These are phyloP conservation scores for Eospalax fontanierii DNA, from an alignment of 2,797 vertebrate species.

Conservation along the genomic window DNA sequence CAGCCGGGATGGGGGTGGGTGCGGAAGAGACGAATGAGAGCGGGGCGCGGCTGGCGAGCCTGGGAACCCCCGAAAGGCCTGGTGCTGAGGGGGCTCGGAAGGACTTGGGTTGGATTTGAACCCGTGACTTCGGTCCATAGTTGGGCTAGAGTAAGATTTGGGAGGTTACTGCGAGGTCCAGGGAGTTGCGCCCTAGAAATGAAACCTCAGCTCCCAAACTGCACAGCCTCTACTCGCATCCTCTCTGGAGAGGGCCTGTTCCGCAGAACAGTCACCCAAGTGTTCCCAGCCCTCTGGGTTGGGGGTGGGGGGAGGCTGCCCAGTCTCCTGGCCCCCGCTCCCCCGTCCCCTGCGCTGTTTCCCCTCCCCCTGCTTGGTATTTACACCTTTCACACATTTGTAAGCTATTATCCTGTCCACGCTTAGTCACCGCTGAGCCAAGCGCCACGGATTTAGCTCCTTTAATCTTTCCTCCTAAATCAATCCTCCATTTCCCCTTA, in stretches of 20 bases:
- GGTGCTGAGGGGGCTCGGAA: neutral
- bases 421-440: conserved; percentile 88
- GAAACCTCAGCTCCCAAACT: neutral
- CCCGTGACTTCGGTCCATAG: conserved; percentile 26
- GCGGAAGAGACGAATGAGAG: neutral
- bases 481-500: conserved; percentile 88
- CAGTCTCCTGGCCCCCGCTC: neutral
- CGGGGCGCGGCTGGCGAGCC: neutral
- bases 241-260: neutral
- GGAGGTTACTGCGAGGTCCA: neutral
- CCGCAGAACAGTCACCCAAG: neutral
- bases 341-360: neutral
- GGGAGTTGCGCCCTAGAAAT: neutral
- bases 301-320: neutral
- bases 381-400: conserved; percentile 91
- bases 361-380: conserved; percentile 87
- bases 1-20: neutral
- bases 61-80: neutral
- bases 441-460: conserved; percentile 87
- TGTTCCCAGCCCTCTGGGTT: neutral
- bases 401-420: conserved; percentile 90
- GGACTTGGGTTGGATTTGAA: conserved; percentile 63
- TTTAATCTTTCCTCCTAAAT: conserved; percentile 88
- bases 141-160: conserved; percentile 49
- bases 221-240: neutral